Conservation (phyloP, 2,797 vertebrate species). For the Phrynocephalus vlangalii region DNA sequence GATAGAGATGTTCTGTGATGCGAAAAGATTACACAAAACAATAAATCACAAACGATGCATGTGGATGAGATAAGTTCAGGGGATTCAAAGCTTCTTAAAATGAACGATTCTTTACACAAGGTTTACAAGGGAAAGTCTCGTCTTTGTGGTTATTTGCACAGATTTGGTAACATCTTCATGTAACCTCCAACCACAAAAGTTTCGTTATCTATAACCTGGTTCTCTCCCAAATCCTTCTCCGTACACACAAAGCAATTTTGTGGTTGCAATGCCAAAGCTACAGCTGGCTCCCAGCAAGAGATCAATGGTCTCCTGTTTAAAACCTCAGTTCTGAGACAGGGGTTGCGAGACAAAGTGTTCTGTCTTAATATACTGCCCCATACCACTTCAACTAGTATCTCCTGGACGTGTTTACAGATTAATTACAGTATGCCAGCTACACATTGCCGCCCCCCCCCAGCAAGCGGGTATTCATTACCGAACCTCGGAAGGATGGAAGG, state of each 20-base stretch:
- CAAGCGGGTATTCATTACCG: too few relatives aligned
- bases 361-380: too few relatives aligned
- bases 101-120: neutral
- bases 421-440: too few relatives aligned
- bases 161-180: neutral
- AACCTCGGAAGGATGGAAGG: too few relatives aligned
- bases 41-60: neutral
- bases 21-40: neutral
- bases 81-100: neutral
- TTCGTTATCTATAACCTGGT: neutral
- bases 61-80: neutral
- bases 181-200: neutral
- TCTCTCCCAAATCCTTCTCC: neutral
- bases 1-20: neutral
- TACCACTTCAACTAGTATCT: too few relatives aligned
- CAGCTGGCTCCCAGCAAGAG: neutral
- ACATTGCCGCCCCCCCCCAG: too few relatives aligned
- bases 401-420: too few relatives aligned
- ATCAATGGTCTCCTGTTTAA: conserved; percentile 32
- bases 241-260: neutral
- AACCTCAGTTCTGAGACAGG: neutral
- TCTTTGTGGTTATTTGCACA: neutral
- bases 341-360: too few relatives aligned
- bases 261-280: neutral
- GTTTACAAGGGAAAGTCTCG: conserved; percentile 11